Evolutionary conservation across 1,140 invertebrate species (phyloP).

Genomic region (Stegodyphus mimosarum): DNA sequence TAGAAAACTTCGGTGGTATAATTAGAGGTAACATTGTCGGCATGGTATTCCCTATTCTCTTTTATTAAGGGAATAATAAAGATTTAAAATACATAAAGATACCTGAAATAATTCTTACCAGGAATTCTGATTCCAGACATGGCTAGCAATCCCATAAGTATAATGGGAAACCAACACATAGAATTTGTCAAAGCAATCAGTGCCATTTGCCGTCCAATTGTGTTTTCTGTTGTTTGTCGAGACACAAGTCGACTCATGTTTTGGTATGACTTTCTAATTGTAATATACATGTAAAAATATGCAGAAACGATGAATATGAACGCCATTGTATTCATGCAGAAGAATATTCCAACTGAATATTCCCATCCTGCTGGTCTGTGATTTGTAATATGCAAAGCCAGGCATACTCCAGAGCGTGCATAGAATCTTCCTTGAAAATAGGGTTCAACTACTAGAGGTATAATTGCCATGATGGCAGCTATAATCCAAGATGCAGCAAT

Average conservation of each 20-base stretch:
- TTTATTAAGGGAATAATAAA: too few relatives aligned
- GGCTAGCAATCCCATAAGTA: conserved; percentile 69
- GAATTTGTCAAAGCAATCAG: conserved; percentile 70
- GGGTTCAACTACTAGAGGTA: conserved; percentile 75
- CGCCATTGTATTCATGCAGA: conserved; percentile 75
- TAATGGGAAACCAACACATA: conserved; percentile 71
- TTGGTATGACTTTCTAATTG: conserved; percentile 75
- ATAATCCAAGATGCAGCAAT: conserved; percentile 76
- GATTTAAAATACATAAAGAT: background rate
- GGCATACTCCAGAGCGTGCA: conserved; percentile 78
- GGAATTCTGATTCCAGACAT: conserved; percentile 67
- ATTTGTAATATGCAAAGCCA: conserved; percentile 76
- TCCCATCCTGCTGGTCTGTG: conserved; percentile 74
- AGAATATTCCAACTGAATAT: conserved; percentile 75
- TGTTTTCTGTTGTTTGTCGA: conserved; percentile 50
- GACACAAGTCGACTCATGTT: conserved; percentile 67
- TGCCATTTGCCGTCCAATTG: conserved; percentile 68
- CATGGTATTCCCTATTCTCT: too few relatives aligned
- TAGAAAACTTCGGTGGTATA: too few relatives aligned
- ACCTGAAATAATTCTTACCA: conserved; percentile 24
- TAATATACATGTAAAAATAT: conserved; percentile 72
- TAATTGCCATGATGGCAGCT: conserved; percentile 74
- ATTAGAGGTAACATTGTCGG: too few relatives aligned
- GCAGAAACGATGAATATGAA: conserved; percentile 69
- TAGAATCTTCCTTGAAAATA: conserved; percentile 76